Evolutionary conservation across 2,113 vertebrate genomes (phyloP), one percentile per base, ranked within the genome.

Genomic region (Apistogramma diplotaenia): DNA sequence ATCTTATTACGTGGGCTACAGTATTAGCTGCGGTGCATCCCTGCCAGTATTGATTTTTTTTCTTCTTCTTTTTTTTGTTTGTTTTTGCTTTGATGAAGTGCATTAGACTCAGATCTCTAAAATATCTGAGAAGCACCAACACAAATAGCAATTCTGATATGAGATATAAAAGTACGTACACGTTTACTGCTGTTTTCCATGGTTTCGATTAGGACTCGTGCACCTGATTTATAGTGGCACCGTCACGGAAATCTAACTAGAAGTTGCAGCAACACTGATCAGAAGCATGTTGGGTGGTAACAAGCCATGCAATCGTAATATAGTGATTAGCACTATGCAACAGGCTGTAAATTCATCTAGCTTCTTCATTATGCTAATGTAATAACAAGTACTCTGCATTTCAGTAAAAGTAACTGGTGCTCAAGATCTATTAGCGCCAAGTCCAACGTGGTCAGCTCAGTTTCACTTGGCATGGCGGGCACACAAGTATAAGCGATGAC

Each of bases 1-100:
- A 89, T 88, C 88, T 91, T 77, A 90, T 92, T 93, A 90, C 60
- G 90, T 90, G 88, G 89, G 89, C 82, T 87, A 78, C 67, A 35
- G 76, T 78, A 60, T 85, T 81, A 81, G 85, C 85, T 33, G 74
- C 70, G 10, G 57, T 79, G 37, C 72, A 37, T 83, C 75, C 37
- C 23, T 86, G 83, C 89, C 88, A 87, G 76, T 51, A 91, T 91
- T 93, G 90, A 92, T 90, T 89, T 90, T 58, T 37, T 54, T 18
- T 27, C 58, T 33, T 43, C 58, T 15, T 37, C 15, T 61, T 67
- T 67, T 74, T 46, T 21, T 29, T 46, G 12, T 78, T 76, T 72
- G 57, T 49, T 59, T 70, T 59, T 59, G 74, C 82, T 89, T 85
- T 87, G 79, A 89, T 87, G 84, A 73, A 89, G 71, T 51, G 67